Base-by-base conservation (phyloP, 2,113 vertebrate genomes). In the Pterocles orientalis region DNA sequence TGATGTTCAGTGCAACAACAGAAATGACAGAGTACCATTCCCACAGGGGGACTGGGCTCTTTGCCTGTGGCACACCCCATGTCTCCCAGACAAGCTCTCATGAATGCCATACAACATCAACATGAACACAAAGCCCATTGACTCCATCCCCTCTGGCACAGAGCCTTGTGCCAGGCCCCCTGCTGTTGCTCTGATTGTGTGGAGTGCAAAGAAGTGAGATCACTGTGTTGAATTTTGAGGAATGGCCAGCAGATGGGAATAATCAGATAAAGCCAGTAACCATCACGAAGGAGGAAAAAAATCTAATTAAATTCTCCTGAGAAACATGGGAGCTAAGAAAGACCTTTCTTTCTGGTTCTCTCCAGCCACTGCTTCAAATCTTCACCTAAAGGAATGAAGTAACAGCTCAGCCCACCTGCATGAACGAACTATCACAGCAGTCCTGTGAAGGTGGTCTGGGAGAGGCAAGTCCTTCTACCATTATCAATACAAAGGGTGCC, bases 221-320 rank as follows among this genome's bases (percentile, higher is more conserved):
- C 92, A 93, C 91, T 92, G 3, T 45, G 70, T 34, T 92, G 85
- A 94, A 72, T 93, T 93, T 69, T 94, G 80, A 96, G 81, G 83
- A 95, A 92, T 86, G 94, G 93, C 86, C 50, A 62, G 88, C 97
- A 97, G 96, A 97, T 97, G 96, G 96, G 92, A 97, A 91, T 94
- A 93, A 96, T 97, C 95, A 95, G 93, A 96, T 95, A 96, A 95
- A 88, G 62, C 72, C 20, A 12, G 93, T 54, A 95, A 95, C 78
- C 68, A 94, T 90, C 88, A 92, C 3, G 2, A 58, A 85, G 90
- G 48, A 78, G n/a, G 57, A 36, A 91, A 94, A 81, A 78, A 54
- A 86, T n/a, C n/a, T 48, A 90, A 94, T 88, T 88, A 84, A 80
- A 75, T 86, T 95, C 88, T 95, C 50, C 34, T 80, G 94, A 91